Evolutionary conservation across 2,797 vertebrate species (phyloP).

Genomic region (Eleutherodactylus coqui): DNA sequence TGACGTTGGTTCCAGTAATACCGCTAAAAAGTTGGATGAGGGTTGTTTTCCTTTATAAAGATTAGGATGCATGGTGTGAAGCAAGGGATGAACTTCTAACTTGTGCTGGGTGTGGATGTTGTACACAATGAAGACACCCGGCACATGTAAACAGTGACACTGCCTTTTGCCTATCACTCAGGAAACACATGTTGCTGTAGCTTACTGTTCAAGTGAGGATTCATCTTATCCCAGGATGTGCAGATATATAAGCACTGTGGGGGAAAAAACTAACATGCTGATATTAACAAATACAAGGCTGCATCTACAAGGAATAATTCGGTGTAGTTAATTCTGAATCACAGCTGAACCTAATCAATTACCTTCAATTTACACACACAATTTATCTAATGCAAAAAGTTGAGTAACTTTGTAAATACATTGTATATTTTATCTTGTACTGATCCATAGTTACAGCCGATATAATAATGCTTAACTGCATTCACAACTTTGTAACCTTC

Average conservation of each 20-base stretch:
- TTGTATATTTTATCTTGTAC: too few species aligned
- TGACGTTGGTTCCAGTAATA: conserved; percentile 18
- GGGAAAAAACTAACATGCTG: not conserved
- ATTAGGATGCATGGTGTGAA: conserved; percentile 29
- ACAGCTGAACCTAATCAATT: not conserved
- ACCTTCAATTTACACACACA: not conserved
- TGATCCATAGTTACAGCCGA: too few species aligned
- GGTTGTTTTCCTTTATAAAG: conserved; percentile 24
- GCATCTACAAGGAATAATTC: not conserved
- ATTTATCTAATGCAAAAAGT: not conserved
- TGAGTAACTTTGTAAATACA: too few species aligned
- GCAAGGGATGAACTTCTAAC: conserved; percentile 43
- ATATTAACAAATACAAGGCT: not conserved
- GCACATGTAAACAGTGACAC: conserved; percentile 43
- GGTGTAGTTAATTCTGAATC: not conserved
- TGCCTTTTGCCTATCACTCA: conserved; percentile 39
- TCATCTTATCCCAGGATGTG: conserved; percentile 24
- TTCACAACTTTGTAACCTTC: too few species aligned
- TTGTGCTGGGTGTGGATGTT: conserved; percentile 47
- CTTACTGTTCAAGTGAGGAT: conserved; percentile 2
- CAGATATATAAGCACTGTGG: not conserved
- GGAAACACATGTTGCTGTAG: conserved; percentile 59
- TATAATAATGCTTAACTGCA: too few species aligned
- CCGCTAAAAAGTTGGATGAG: not conserved
- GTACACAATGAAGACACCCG: conserved; percentile 55